Evolutionary conservation across 2,888 invertebrate genomes (phyloP), one percentile per base, ranked within the genome.

Genomic region (Octodonta nipae): DNA sequence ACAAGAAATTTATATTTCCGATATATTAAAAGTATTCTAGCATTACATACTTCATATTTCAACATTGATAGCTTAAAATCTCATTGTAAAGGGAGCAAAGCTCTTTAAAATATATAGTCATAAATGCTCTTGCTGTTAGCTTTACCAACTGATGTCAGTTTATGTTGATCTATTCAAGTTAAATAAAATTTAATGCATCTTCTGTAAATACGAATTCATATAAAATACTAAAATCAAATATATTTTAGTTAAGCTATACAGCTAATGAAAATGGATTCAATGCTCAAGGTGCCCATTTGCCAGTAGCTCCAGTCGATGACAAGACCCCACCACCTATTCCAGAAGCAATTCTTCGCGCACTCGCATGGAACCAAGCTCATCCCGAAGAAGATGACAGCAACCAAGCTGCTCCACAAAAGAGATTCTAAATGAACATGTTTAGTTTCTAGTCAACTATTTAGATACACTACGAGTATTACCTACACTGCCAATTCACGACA

Each of bases 271-370:
- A 71, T 44, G 73, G 73, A 26, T 73, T 65, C 62, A 64, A 64
- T 50, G 64, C 67, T 6, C 48, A 55, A 46, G 66, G 65, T 22
- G 61, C 56, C 12, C 64, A 67, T 48, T 43, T 67, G 34, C 66
- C 67, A 56, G 67, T 69, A 27, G 67, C 67, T 20, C 61, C 22
- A n/a, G 78, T 80, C 31, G 72, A 79, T 49, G 78, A 79, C 54
- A 77, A 78, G 16, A 72, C 72, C 1, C 67, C 78, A 15, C 78
- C 76, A 22, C 78, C 78, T 36, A 72, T 78, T 38, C 79, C 79
- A 28, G 70, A 65, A 38, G 74, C 70, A 32, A 79, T 79, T 47
- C 73, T 73, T 49, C 68, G 69, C 33, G 72, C 77, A 11, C 60
- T 78, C 26, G 74, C 68, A 20, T 76, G 68, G 53, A 41, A 39